phyloP scores from a whole-genome alignment of 1,140 invertebrate genomes.

The Drosophila lowei region DNA sequence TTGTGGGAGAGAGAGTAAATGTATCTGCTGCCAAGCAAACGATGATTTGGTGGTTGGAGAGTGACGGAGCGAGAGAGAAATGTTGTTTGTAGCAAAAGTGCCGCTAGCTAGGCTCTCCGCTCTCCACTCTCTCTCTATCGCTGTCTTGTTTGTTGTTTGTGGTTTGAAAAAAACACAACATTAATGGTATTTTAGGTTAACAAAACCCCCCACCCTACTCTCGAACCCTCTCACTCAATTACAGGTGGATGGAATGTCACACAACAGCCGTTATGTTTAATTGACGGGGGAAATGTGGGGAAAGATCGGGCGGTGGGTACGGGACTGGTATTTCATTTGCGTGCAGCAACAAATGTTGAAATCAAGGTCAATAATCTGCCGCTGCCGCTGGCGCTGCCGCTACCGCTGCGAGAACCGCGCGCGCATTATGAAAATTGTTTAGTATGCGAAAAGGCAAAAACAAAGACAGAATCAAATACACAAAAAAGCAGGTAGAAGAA shows the following conservation, averaged over 20 bases:
- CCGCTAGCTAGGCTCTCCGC: conserved; percentile 65
- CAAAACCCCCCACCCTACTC: conserved; percentile 56
- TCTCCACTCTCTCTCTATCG: conserved; percentile 3
- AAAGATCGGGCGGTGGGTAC: too few relatives aligned
- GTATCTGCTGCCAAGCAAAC: conserved; percentile 3
- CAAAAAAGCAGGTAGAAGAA: conserved; percentile 50
- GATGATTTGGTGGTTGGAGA: conserved; percentile 9
- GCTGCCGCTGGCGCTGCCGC: conserved; percentile 29
- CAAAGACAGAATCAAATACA: conserved; percentile 17
- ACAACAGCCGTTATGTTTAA: conserved; percentile 7
- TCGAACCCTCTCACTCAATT: conserved; percentile 19
- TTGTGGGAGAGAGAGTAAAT: conserved; percentile 26
- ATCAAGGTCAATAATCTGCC: conserved; percentile 79
- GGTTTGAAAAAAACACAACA: conserved; percentile 31
- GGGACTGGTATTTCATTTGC: conserved; percentile 23
- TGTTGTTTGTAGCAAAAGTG: conserved; percentile 73
- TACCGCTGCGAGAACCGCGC: conserved; percentile 9
- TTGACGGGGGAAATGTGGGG: too few relatives aligned
- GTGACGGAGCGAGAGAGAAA: not conserved
- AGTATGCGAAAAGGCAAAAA: conserved; percentile 52
- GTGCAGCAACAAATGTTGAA: conserved; percentile 60
- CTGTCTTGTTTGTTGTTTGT: conserved; percentile 41
- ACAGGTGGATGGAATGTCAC: conserved; percentile 32
- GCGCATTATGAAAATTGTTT: conserved; percentile 62
- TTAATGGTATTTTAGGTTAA: conserved; percentile 77